Conservation (phyloP, 2,888 invertebrate species). For the Drosophila sordidula region DNA sequence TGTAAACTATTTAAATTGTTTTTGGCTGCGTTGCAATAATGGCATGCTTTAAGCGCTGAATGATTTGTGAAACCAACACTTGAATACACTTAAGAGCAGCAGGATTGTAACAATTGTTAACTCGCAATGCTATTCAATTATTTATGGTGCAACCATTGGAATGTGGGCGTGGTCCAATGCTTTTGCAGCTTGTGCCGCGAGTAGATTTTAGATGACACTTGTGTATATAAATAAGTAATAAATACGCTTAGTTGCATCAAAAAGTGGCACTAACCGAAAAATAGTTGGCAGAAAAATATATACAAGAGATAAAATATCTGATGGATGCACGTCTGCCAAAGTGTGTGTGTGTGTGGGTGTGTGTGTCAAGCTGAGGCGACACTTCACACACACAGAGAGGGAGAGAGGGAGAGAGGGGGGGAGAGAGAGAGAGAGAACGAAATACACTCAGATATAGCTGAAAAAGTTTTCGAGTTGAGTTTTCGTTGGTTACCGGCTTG, state of each 20-base stretch:
- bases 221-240: slow-evolving; percentile 77
- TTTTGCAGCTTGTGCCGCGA: slow-evolving; percentile 41
- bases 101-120: slow-evolving; percentile 39
- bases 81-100: slow-evolving; percentile 25
- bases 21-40: not conserved
- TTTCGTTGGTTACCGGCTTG: slow-evolving; percentile 80
- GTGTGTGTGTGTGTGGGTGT: slow-evolving; percentile 6
- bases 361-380: slow-evolving; percentile 12
- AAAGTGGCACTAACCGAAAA: slow-evolving; percentile 77
- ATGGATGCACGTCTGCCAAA: slow-evolving; percentile 44
- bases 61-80: slow-evolving; percentile 17
- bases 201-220: slow-evolving; percentile 63
- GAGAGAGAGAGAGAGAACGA: slow-evolving; percentile 9
- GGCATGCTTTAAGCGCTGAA: not conserved
- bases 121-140: slow-evolving; percentile 41
- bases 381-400: slow-evolving; percentile 21
- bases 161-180: slow-evolving; percentile 37
- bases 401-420: slow-evolving; percentile 18
- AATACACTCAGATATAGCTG: slow-evolving; percentile 17
- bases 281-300: slow-evolving; percentile 62
- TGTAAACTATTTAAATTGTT: not conserved
- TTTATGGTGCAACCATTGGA: slow-evolving; percentile 34
- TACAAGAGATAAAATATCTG: slow-evolving; percentile 50
- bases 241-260: slow-evolving; percentile 79
- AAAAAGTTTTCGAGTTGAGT: slow-evolving; percentile 75